Base-by-base conservation (phyloP, 2,888 invertebrate species). In the Nematopogon swammerdamellus region DNA sequence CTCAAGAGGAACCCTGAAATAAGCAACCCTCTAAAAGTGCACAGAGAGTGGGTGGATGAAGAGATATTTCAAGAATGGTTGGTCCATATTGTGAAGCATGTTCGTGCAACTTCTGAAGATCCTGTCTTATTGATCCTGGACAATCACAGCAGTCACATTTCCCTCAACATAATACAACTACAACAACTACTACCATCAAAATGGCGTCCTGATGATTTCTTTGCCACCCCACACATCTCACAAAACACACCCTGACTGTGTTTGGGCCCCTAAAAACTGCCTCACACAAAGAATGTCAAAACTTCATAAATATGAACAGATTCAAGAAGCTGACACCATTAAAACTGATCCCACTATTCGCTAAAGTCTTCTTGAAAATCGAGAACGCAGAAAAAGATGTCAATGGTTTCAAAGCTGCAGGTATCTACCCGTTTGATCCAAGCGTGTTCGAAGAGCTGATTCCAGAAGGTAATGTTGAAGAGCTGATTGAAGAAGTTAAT, bases 51-150 rank as follows among this genome's bases (percentile, higher is more conserved):
- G 30, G 14, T 19, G 19, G 19, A 45, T 17, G n/a, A 20, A 42
- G 55, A 29, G 30, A 47, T 51, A 25, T 44, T 46, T 49, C 42
- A 53, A 52, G n/a, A 19, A 42, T 45, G 19, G 25, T 42, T 42
- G 43, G 25, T 42, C 1, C 19, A 11, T n/a, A 14, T 17, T 19
- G 44, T 43, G 18, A 36, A 47, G n/a, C 18, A 43, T 25, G 46
- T 25, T 47, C 25, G 29, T 44, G 14, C 47, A 46, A 43, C 50
- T 17, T 17, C 25, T 14, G 44, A 50, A 18, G 44, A 50, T 47
- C 50, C 50, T 10, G 50, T 50, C 11, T 47, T 47, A 44, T 47
- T 50, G 44, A 46, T 49, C 42, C 44, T 50, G 18, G 47, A 47
- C 30, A 50, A 50, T 47, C 50, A 50, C 29, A 44, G 44, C 19